A percentile compares a stretch with the other conserved stretches of the same genome.
Evolutionary conservation across 2,888 invertebrate species (phyloP).

Genomic region (Terebella lapidaria): DNA sequence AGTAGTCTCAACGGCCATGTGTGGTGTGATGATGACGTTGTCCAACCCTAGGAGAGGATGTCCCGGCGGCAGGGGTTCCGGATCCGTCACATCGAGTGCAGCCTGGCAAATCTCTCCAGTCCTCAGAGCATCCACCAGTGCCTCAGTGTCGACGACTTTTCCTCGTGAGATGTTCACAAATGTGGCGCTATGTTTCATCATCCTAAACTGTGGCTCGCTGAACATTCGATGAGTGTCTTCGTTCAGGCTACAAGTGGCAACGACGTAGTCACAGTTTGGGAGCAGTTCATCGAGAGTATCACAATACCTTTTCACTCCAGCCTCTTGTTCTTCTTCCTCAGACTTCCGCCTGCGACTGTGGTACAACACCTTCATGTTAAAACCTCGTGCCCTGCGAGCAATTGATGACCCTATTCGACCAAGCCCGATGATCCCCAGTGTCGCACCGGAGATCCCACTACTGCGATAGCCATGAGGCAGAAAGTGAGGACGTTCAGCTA

Average conservation of each 20-base stretch:
- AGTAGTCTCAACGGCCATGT: constrained; percentile 16
- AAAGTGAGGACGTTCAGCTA: too few relatives aligned
- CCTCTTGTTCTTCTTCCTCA: constrained; percentile 13
- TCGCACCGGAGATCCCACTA: constrained; percentile 5
- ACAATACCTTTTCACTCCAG: too few relatives aligned
- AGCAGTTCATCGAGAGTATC: constrained; percentile 16
- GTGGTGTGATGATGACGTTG: too few relatives aligned
- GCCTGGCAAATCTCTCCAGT: constrained; percentile 22
- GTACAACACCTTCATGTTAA: constrained; percentile 1
- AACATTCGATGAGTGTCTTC: constrained; percentile 12
- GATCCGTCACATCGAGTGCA: constrained; percentile 31
- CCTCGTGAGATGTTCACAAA: constrained; percentile 20
- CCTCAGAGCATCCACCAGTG: constrained; percentile 22
- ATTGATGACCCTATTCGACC: constrained; percentile 1
- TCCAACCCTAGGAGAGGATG: too few relatives aligned
- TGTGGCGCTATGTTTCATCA: constrained; percentile 17
- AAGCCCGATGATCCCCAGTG: constrained; percentile 3
- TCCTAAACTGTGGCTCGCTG: constrained; percentile 11
- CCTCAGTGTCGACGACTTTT: constrained; percentile 25
- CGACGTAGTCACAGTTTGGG: constrained; percentile 14
- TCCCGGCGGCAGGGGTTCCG: too few relatives aligned
- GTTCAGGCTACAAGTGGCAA: constrained; percentile 17
- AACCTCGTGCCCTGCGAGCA: not conserved
- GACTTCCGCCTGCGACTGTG: not conserved
- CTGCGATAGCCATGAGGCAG: too few relatives aligned